Evolutionary conservation across 1,140 invertebrate species (phyloP), one percentile per base, ranked within the genome.

Genomic region (Latrodectus geometricus): DNA sequence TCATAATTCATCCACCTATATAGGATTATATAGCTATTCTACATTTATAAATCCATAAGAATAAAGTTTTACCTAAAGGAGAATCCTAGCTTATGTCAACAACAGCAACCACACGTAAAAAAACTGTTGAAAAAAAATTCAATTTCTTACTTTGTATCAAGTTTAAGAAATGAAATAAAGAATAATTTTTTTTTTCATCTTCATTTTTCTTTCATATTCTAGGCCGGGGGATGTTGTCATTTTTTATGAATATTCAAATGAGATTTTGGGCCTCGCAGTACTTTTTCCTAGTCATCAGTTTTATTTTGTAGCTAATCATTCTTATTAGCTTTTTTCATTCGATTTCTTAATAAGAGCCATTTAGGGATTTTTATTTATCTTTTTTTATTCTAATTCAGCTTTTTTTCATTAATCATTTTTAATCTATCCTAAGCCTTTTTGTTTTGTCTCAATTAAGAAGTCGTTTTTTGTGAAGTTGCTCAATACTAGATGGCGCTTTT

Each of bases 341-440:
- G 82, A 84, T 75, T 75, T 65, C 65, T 68, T 69, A 84, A 84
- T 84, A 84, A 76, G 65, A 21, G 82, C 82, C 82, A 84, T 84
- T 84, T 84, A 84, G 73, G 23, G 49, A 49, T 52, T 84, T 76
- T 84, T 84, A 74, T 54, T 76, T 74, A 21, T 77, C 14, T 23
- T 48, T 79, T 82, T 61, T 74, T 56, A n/a, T 73, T 82, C 50
- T 80, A 48, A 56, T 73, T 5, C 15, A 17, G 49, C 61, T 84
- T 84, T 76, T 82, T 84, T 84, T 84, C 82, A 84, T 84, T 84
- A 84, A 84, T 84, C 82, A 84, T 84, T 84, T 84, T 84, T 84
- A 84, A 84, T 84, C 82, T 84, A 84, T 84, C 82, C 52, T 79
- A 84, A 84, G 82, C 82, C 82, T 84, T 84, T 84, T 84, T 84